Conservation (phyloP, 1,140 invertebrate species). For the Scaptomyza pallida region DNA sequence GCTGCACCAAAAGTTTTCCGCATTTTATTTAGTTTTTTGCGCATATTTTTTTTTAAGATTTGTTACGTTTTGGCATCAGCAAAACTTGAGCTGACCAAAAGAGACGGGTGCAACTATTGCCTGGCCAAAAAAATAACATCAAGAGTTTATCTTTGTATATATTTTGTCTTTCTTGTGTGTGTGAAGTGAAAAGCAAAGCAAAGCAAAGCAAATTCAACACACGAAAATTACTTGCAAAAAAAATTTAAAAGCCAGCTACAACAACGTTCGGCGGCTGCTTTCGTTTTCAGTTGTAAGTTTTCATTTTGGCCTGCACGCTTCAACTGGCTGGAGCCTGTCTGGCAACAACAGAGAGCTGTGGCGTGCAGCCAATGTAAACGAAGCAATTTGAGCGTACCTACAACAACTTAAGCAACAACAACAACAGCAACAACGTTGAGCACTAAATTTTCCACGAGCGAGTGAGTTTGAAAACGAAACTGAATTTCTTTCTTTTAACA, state of each 20-base stretch:
- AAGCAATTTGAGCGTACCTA: slow-evolving; percentile 70
- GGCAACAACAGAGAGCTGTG: slow-evolving; percentile 10
- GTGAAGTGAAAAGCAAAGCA: slow-evolving; percentile 67
- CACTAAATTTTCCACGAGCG: slow-evolving; percentile 79
- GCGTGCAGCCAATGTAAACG: slow-evolving; percentile 52
- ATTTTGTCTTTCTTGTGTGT: slow-evolving; percentile 23
- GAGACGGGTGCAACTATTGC: slow-evolving; percentile 64
- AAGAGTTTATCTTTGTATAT: slow-evolving; percentile 48
- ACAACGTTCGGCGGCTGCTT: slow-evolving; percentile 53
- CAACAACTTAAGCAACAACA: slow-evolving; percentile 23
- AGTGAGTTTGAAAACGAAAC: slow-evolving; percentile 74
- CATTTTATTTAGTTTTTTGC: slow-evolving; percentile 67
- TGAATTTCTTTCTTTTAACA: slow-evolving; percentile 60
- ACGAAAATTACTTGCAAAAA: slow-evolving; percentile 59
- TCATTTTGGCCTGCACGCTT: slow-evolving; percentile 61
- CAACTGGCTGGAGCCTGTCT: slow-evolving; percentile 62
- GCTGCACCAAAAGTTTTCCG: slow-evolving; percentile 49
- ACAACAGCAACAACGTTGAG: slow-evolving; percentile 42
- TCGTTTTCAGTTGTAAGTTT: slow-evolving; percentile 69
- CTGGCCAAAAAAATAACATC: slow-evolving; percentile 65
- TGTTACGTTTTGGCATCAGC: slow-evolving; percentile 57
- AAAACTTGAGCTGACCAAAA: slow-evolving; percentile 69
- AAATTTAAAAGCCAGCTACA: slow-evolving; percentile 24
- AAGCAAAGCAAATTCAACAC: slow-evolving; percentile 27
- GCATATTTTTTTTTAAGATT: slow-evolving; percentile 44